phyloP scores from a whole-genome alignment of 2,888 invertebrate species.

The Leptothorax acervorum region DNA sequence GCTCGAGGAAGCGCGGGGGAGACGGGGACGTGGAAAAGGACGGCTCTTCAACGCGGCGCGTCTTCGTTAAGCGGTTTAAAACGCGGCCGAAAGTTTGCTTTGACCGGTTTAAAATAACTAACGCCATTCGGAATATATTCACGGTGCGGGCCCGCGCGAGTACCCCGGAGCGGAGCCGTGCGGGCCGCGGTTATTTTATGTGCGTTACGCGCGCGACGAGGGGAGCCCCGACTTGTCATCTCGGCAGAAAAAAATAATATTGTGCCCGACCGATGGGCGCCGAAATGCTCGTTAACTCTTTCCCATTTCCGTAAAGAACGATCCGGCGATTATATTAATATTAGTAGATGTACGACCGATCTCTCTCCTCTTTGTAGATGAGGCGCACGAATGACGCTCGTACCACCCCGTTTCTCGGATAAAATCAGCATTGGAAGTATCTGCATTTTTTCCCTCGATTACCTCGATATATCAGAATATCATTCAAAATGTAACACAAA shows the following conservation, averaged over 20 bases:
- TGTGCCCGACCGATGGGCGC: conserved; percentile 72
- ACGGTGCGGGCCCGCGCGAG: conserved; percentile 74
- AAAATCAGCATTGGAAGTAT: background rate
- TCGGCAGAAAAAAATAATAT: conserved; percentile 50
- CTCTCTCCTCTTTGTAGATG: background rate
- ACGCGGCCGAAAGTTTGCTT: conserved; percentile 80
- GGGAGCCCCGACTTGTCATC: conserved; percentile 48
- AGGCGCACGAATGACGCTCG: background rate
- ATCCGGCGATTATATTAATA: background rate
- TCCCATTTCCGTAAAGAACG: conserved; percentile 5
- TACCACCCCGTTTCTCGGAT: background rate
- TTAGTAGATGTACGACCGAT: background rate
- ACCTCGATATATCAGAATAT: background rate
- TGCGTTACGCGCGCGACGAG: conserved; percentile 38
- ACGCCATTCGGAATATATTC: conserved; percentile 80
- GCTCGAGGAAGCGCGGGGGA: conserved; percentile 59
- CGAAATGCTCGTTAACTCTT: conserved; percentile 74
- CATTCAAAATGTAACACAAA: background rate
- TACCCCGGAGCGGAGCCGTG: background rate
- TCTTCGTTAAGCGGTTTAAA: conserved; percentile 81
- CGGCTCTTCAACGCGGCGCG: conserved; percentile 78
- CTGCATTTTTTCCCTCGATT: background rate
- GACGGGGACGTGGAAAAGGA: background rate
- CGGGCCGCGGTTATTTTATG: conserved; percentile 62
- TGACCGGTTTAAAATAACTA: conserved; percentile 83